These are phyloP conservation scores for Heliconius hewitsoni DNA, from an alignment of 1,140 invertebrate genomes.

Conservation along the genomic window DNA sequence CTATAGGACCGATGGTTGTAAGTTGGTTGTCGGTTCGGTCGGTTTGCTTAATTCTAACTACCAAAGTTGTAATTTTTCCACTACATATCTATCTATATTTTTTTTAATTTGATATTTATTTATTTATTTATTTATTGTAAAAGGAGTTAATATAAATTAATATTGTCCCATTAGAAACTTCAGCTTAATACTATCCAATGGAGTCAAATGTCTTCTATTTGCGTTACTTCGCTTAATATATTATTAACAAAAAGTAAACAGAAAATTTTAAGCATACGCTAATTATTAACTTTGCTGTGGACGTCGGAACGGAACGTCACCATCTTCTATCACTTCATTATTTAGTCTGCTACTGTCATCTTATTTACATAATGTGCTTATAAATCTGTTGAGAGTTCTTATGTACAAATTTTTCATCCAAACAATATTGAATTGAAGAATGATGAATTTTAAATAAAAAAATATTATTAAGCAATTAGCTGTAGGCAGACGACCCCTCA, in stretches of 20 bases:
- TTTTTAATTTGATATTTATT: too few species aligned
- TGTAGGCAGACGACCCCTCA: too few species aligned
- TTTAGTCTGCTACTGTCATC: neutral
- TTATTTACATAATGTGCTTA: slow-evolving; percentile 3
- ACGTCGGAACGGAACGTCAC: neutral
- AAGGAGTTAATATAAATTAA: too few species aligned
- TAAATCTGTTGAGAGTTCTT: neutral
- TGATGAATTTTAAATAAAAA: neutral
- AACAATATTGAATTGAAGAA: neutral
- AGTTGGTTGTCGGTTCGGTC: neutral
- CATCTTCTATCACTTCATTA: neutral
- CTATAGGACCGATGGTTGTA: neutral
- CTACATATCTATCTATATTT: too few species aligned
- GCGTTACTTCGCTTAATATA: neutral
- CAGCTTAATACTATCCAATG: too few species aligned
- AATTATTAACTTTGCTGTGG: neutral
- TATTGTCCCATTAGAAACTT: neutral
- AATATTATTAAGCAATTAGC: neutral
- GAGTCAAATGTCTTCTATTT: neutral
- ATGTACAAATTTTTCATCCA: neutral
- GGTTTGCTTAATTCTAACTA: too few species aligned
- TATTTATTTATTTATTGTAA: too few species aligned
- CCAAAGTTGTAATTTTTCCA: too few species aligned
- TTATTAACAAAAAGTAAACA: neutral
- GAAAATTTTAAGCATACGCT: neutral